Conservation (phyloP, 2,797 vertebrate species). For the Enteromius afrohamiltoni region DNA sequence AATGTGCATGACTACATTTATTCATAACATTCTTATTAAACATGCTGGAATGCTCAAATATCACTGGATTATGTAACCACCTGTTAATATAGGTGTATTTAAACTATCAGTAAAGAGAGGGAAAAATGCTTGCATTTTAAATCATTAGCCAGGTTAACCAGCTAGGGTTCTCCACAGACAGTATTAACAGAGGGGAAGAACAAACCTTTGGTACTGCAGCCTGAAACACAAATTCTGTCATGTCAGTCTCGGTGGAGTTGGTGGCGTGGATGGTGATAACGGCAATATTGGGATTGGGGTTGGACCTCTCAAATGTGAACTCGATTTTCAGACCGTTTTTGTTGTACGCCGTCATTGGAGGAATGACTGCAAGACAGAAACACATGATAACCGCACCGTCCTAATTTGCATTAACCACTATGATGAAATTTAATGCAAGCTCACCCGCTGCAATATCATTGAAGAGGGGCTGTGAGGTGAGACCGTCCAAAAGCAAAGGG, state of each 20-base stretch:
- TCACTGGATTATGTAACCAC: background rate
- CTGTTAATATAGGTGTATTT: background rate
- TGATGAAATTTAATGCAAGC: conserved; percentile 12
- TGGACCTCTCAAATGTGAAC: conserved; percentile 97
- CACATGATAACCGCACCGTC: background rate
- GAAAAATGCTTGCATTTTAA: background rate
- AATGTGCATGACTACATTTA: background rate
- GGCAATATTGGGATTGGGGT: conserved; percentile 94
- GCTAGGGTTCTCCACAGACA: background rate
- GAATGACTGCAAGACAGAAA: conserved; percentile 82
- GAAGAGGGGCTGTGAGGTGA: conserved; percentile 91
- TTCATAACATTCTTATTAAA: background rate
- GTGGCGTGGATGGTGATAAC: conserved; percentile 98
- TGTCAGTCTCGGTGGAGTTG: conserved; percentile 94
- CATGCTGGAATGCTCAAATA: background rate
- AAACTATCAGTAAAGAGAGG: background rate
- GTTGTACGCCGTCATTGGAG: conserved; percentile 95
- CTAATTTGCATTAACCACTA: background rate
- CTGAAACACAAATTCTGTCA: conserved; percentile 99
- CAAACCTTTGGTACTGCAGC: conserved; percentile 99
- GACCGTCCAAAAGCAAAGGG: conserved; percentile 91
- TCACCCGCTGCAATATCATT: conserved; percentile 93
- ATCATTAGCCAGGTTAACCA: background rate
- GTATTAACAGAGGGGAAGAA: background rate
- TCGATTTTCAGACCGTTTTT: conserved; percentile 99